These are phyloP conservation scores for Enteromius paludinosus DNA, from an alignment of 2,797 vertebrate species.

Conservation along the genomic window DNA sequence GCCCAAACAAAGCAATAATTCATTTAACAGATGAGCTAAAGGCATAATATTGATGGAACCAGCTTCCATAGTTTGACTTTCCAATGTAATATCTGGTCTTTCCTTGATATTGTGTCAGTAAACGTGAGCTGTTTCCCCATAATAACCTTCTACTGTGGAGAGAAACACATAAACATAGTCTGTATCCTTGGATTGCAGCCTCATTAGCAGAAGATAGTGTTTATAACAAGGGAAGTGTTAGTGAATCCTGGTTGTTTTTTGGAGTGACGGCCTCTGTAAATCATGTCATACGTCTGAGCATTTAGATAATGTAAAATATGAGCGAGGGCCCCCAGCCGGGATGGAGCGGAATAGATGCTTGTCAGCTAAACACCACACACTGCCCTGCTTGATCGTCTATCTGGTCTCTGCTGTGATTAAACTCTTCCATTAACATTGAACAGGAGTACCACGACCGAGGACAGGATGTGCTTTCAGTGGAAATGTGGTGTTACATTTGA, in stretches of 20 bases:
- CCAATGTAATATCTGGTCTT: background rate
- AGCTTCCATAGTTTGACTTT: background rate
- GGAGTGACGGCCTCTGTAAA: background rate
- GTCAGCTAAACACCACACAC: background rate
- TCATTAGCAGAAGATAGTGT: background rate
- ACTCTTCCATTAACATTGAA: conserved; percentile 20
- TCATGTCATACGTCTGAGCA: background rate
- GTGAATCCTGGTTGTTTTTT: background rate
- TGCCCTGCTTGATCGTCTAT: background rate
- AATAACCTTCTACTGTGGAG: background rate
- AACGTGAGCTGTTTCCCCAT: conserved; percentile 5
- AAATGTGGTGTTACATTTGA: background rate
- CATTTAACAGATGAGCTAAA: background rate
- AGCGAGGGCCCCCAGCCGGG: background rate
- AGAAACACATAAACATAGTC: background rate
- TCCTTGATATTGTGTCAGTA: background rate
- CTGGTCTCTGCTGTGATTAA: conserved; percentile 17
- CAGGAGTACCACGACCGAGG: background rate
- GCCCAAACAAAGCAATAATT: background rate
- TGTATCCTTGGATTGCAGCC: background rate
- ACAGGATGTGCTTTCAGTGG: background rate
- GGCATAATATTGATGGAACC: background rate
- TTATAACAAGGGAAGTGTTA: background rate
- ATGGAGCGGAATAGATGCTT: background rate
- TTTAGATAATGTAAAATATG: background rate